phyloP scores from a whole-genome alignment of 1,140 invertebrate species.

The Brachystomella parvula region DNA sequence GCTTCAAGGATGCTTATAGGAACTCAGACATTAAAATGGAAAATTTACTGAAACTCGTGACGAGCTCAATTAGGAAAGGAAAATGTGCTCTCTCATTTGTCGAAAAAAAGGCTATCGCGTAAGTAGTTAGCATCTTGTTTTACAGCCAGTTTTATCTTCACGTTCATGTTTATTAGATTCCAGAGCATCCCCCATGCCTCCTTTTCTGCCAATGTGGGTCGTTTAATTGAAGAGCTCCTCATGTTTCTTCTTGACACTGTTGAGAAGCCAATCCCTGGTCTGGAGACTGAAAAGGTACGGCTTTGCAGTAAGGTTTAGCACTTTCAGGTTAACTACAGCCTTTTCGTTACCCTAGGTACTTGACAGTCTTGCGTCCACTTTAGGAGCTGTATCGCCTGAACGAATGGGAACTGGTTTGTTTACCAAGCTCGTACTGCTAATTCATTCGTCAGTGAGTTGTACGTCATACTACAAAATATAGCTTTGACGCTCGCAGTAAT shows the following conservation, averaged over 20 bases:
- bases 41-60: slow-evolving; percentile 1
- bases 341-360: too few species aligned
- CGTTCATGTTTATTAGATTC: background rate
- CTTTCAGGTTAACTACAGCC: too few species aligned
- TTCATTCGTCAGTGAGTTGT: too few species aligned
- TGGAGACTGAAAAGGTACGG: background rate
- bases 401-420: too few species aligned
- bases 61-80: slow-evolving; percentile 4
- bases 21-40: background rate
- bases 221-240: background rate
- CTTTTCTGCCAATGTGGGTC: background rate
- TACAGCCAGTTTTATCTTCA: background rate
- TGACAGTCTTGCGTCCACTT: too few species aligned
- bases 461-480: too few species aligned
- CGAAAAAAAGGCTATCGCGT: slow-evolving; percentile 13
- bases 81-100: slow-evolving; percentile 6
- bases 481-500: too few species aligned
- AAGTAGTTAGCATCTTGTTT: background rate
- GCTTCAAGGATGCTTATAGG: background rate
- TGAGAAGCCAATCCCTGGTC: background rate
- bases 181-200: background rate
- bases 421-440: too few species aligned
- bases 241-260: background rate
- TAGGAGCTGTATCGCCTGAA: too few species aligned
- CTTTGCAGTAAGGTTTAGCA: too few species aligned